Evolutionary conservation across 2,113 vertebrate species (phyloP), one percentile per base, ranked within the genome.

Genomic region (Melanostigma gelatinosum): DNA sequence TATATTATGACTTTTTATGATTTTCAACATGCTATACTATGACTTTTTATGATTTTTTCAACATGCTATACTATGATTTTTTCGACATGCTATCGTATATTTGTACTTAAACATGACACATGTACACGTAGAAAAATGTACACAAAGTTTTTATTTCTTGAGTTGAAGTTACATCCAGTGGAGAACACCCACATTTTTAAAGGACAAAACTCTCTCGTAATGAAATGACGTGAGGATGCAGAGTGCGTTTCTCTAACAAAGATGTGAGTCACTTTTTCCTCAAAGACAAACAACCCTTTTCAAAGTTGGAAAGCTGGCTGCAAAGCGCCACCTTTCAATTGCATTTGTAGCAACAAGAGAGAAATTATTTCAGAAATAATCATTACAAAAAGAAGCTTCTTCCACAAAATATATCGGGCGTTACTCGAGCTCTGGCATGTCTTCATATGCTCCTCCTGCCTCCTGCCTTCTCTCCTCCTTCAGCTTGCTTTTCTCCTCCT

Each of bases 371-470:
- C 32, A 20, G n/a, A 52, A 40, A 32, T 20, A 57, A 57, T 62
- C 16, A 42, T 38, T 38, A 38, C 20, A 38, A 55, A 57, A 77
- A 11, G 42, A 18, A 13, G 4, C n/a, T 38, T 36, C 18, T 29
- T 60, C 10, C 20, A 4, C 8, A 29, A 52, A 50, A 50, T 34
- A 32, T 6, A 15, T 9, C 38, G 2, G 22, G 13, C n/a, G 20
- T 40, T 54, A 89, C 74, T 93, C 93, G 0, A 94, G 83, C 0
- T 91, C 91, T 0, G 93, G 93, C 89, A 94, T 88, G 74, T 93
- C 93, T 27, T 93, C 92, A 4, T 27, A 89, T 2, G 71, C 91
- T 27, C 77, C 87, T 3, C 42, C 78, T 5, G 77, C 75, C 64
- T 92, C 86, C 60, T 63, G 46, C 13, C 29, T 74, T 6, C 80